Conservation (phyloP, 2,888 invertebrate genomes). For the Octodonta nipae region DNA sequence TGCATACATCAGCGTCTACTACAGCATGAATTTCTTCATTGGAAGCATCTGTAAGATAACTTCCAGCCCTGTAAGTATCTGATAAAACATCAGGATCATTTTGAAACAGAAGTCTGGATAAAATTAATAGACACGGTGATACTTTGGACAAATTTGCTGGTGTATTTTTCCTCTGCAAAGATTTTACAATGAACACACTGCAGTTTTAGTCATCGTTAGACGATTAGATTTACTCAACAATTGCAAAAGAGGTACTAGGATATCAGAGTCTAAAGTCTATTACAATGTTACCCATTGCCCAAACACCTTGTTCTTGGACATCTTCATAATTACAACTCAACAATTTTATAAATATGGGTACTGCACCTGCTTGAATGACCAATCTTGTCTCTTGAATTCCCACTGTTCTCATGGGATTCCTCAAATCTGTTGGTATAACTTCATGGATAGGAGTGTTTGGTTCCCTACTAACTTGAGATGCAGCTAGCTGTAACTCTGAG, state of each 20-base stretch:
- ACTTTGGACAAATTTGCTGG: conserved; percentile 82
- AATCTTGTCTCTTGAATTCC: conserved; percentile 84
- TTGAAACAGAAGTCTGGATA: conserved; percentile 77
- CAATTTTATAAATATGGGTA: conserved; percentile 76
- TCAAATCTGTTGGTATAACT: conserved; percentile 92
- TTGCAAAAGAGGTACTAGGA: no score
- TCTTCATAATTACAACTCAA: conserved; percentile 72
- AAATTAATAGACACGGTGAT: conserved; percentile 66
- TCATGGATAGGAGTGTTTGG: conserved; percentile 96
- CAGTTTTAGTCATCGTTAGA: no score
- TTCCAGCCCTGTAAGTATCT: conserved; percentile 91
- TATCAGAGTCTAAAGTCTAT: no score
- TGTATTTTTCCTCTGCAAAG: conserved; percentile 93
- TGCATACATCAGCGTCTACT: conserved; percentile 87
- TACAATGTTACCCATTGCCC: conserved; percentile 94
- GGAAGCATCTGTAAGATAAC: no score
- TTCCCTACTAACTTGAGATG: conserved; percentile 87
- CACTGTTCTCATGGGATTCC: conserved; percentile 69
- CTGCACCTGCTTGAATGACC: conserved; percentile 88
- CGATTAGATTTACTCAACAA: no score
- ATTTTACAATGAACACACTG: conserved; percentile 97
- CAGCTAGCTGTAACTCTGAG: conserved; percentile 70
- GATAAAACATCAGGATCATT: conserved; percentile 78
- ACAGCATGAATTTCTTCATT: conserved; percentile 89
- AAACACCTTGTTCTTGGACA: no score